Evolutionary conservation across 2,113 vertebrate genomes (phyloP).

Genomic region (Acanthochromis polyacanthus): DNA sequence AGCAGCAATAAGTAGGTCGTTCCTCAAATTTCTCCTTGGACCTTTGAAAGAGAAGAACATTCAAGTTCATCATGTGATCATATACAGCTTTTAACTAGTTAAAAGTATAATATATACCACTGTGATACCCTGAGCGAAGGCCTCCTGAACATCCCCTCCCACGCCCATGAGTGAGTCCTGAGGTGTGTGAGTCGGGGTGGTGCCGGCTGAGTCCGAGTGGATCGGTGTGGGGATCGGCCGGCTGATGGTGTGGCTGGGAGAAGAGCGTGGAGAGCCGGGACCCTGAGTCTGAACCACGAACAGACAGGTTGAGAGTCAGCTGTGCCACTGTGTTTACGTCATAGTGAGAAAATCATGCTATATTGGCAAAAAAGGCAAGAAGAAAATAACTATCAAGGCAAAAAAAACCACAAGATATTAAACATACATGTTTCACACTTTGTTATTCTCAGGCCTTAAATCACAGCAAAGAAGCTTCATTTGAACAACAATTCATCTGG

Average conservation of each 20-base stretch:
- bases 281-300: conserved; percentile 93
- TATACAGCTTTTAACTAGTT: neutral
- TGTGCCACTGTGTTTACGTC: neutral
- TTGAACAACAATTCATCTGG: no score
- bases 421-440: no score
- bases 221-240: conserved; percentile 95
- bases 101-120: neutral
- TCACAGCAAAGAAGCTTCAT: neutral
- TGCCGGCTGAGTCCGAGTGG: conserved; percentile 91
- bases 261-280: conserved; percentile 93
- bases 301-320: neutral
- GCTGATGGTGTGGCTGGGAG: conserved; percentile 95
- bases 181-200: conserved; percentile 93
- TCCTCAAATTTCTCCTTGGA: conserved; percentile 96
- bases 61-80: neutral
- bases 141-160: conserved; percentile 97
- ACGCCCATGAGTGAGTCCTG: conserved; percentile 98
- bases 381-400: no score
- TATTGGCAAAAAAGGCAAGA: neutral
- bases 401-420: no score
- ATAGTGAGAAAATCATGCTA: neutral
- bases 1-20: conserved; percentile 96
- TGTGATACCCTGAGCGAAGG: conserved; percentile 94
- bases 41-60: conserved; percentile 80
- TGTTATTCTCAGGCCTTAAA: no score